Evolutionary conservation across 1,140 invertebrate genomes (phyloP).

Genomic region (Tetraneura akinire): DNA sequence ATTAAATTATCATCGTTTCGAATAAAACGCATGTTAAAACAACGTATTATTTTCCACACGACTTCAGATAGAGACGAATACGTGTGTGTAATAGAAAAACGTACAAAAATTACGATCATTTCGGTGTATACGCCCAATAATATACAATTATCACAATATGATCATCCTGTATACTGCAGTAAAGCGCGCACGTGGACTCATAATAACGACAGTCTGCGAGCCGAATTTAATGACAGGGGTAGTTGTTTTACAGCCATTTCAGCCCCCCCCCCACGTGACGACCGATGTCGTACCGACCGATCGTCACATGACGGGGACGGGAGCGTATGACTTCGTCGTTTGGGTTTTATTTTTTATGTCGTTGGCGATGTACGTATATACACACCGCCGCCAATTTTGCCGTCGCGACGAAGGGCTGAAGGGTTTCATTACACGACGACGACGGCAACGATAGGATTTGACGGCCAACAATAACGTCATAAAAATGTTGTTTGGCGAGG

Average conservation of each 20-base stretch:
- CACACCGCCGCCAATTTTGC: no score
- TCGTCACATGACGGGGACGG: no score
- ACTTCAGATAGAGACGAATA: no score
- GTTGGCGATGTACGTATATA: no score
- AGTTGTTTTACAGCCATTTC: conserved; percentile 39
- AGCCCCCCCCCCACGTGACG: not conserved
- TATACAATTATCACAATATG: no score
- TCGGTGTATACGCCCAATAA: no score
- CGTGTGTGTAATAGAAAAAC: no score
- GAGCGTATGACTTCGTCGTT: not conserved
- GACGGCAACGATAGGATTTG: conserved; percentile 25
- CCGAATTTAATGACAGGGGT: conserved; percentile 4
- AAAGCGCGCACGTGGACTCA: conserved; percentile 1
- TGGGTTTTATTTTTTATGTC: not conserved
- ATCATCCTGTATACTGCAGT: no score
- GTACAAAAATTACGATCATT: no score
- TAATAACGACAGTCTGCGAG: not conserved
- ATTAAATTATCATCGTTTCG: no score
- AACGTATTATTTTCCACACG: no score
- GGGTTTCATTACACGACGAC: conserved; percentile 39
- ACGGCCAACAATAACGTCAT: conserved; percentile 37
- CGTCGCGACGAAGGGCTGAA: not conserved
- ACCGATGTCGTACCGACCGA: not conserved
- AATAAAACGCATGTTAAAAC: no score
- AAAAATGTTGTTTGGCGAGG: conserved; percentile 39